Conservation (phyloP, 2,113 vertebrate genomes). For the human region GRCh38 chr18:32350001-32350500, state of each 20-base stretch:
- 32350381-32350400: too few species aligned
- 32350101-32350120: background rate
- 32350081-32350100: constrained; percentile 45
- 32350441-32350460: constrained; percentile 31
- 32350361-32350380: background rate
- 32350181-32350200: constrained; percentile 59
- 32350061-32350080: constrained; percentile 37
- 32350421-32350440: background rate
- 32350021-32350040: constrained; percentile 49
- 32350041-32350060: constrained; percentile 73
- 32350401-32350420: background rate
- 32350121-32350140: constrained; percentile 27
- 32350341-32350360: background rate
- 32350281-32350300: constrained; percentile 57
- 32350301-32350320: constrained; percentile 7
- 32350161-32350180: constrained; percentile 21
- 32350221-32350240: constrained; percentile 66
- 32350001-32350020: constrained; percentile 59
- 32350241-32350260: constrained; percentile 46
- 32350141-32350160: constrained; percentile 51
- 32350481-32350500: background rate
- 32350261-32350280: constrained; percentile 61
- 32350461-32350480: constrained; percentile 8
- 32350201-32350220: constrained; percentile 60
- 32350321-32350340: background rate